Evolutionary conservation across 2,888 invertebrate genomes (phyloP).

Genomic region (Enchytraeus crypticus): DNA sequence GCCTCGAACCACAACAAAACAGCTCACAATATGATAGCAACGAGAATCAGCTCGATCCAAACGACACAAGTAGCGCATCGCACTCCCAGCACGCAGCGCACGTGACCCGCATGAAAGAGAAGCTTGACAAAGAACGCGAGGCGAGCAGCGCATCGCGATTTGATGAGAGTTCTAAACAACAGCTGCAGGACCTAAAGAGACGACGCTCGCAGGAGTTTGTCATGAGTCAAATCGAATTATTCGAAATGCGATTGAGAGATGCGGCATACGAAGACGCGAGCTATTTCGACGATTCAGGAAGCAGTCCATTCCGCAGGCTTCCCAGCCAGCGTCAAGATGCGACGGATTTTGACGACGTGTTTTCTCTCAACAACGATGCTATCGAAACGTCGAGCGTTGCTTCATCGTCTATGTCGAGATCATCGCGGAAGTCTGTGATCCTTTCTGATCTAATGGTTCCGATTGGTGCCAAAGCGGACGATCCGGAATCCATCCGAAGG

Average conservation of each 20-base stretch:
- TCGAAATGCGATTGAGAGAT: neutral
- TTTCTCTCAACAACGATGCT: neutral
- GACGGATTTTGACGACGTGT: neutral
- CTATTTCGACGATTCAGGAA: neutral
- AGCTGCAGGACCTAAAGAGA: neutral
- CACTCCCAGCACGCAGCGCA: too few relatives aligned
- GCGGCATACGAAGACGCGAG: neutral
- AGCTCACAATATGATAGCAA: too few relatives aligned
- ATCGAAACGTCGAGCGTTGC: neutral
- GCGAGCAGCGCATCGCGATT: too few relatives aligned
- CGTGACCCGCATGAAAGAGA: too few relatives aligned
- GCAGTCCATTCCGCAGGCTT: neutral
- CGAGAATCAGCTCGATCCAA: too few relatives aligned
- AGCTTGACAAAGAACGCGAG: too few relatives aligned
- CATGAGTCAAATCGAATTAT: neutral
- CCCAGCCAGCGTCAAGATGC: neutral
- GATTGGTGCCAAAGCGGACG: neutral
- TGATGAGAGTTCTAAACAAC: too few relatives aligned
- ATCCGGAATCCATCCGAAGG: neutral
- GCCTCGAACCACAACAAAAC: too few relatives aligned
- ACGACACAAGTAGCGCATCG: too few relatives aligned
- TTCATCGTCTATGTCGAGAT: neutral
- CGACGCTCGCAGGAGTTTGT: constrained; percentile 1
- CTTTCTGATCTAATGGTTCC: neutral
- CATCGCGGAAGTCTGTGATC: neutral